Evolutionary conservation across 1,140 invertebrate genomes (phyloP), one percentile per base, ranked within the genome.

Genomic region (Phortica variegata): DNA sequence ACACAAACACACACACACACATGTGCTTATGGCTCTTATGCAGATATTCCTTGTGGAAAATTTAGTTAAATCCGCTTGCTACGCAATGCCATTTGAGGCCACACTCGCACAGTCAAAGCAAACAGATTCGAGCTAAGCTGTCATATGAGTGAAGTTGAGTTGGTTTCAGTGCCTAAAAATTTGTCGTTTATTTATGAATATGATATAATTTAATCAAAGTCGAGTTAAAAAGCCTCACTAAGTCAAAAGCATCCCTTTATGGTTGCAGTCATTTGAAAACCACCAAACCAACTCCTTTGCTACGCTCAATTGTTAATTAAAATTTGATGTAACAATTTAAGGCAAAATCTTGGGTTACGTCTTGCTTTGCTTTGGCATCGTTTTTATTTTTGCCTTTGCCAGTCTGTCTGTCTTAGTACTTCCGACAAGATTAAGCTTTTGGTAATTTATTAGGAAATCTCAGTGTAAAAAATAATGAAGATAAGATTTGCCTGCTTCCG

Each of bases 121-220:
- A 34, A 15, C 9, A 9, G 44, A 49, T 45, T 36, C 54, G 46
- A 6, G 12, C 33, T n/a, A n/a, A n/a, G n/a, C n/a, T n/a, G n/a
- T n/a, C n/a, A n/a, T n/a, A n/a, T n/a, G n/a, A n/a, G n/a, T n/a
- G n/a, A 26, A 26, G 10, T 6, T 5, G 23, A 26, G 23, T 26
- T 26, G 5, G 23, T 10, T 10, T 26, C 23, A 26, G 10, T 10
- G 5, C 17, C 13, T 19, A 18, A 16, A 52, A 66, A 66, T 66
- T 63, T 68, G 60, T 68, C 52, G 54, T 53, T 66, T 68, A 66
- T 66, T 66, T 66, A 66, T 66, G 60, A 68, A 66, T 66, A 66
- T 63, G 49, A 47, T 56, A 52, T 61, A 59, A 56, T 59, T 39
- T 42, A 61, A 66, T 61, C 49, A 62, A 41, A 10, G 23, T 10